phyloP scores from a whole-genome alignment of 1,140 invertebrate species.

The Nautilus pompilius region DNA sequence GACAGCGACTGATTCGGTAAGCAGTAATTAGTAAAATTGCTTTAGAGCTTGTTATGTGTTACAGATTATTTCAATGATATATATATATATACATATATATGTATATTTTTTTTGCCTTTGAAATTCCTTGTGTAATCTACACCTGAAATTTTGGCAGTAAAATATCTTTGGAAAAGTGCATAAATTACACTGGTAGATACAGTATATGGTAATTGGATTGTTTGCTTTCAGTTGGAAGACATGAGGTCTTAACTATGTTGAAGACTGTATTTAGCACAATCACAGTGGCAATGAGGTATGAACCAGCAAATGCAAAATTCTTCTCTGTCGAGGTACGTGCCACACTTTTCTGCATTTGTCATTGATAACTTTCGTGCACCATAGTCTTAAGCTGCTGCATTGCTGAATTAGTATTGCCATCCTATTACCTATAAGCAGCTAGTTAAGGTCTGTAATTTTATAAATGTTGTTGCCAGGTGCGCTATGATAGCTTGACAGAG shows the following conservation, averaged over 20 bases:
- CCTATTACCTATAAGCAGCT: not conserved
- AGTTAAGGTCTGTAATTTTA: slow-evolving; percentile 24
- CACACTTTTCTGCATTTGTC: not conserved
- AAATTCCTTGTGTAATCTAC: no score
- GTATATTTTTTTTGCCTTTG: no score
- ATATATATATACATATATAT: no score
- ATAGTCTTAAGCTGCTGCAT: slow-evolving; percentile 7
- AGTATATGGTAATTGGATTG: no score
- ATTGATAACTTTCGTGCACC: not conserved
- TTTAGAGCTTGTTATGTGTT: no score
- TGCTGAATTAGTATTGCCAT: not conserved
- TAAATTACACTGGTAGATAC: no score
- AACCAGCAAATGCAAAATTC: slow-evolving; percentile 98
- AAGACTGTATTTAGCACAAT: slow-evolving; percentile 93
- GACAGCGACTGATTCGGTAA: no score
- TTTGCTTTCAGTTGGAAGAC: slow-evolving; percentile 40
- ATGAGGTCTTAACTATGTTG: slow-evolving; percentile 58
- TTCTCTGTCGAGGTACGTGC: slow-evolving; percentile 85
- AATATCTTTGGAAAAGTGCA: no score
- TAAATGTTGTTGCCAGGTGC: slow-evolving; percentile 65
- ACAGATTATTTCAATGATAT: no score
- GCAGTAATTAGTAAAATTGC: no score
- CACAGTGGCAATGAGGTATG: slow-evolving; percentile 96
- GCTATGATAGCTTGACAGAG: slow-evolving; percentile 87
- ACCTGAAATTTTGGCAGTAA: no score